These are phyloP conservation scores for Artemia sp. DNA, from an alignment of 2,888 invertebrate species.

Conservation along the genomic window DNA sequence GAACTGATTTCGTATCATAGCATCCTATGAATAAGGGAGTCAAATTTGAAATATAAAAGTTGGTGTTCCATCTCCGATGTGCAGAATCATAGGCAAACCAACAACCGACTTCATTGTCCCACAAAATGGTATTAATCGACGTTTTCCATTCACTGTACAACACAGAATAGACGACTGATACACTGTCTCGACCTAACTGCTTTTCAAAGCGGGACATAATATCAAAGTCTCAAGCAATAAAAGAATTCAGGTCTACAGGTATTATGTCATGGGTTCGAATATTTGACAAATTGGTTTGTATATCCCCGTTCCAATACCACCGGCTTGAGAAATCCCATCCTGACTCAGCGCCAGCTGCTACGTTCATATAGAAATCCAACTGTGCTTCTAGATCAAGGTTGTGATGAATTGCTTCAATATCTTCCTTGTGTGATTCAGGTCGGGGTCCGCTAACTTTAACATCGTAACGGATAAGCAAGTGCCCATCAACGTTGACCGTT, in stretches of 20 bases:
- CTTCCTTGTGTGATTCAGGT: slow-evolving; percentile 61
- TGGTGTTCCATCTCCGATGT: slow-evolving; percentile 26
- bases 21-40: slow-evolving; percentile 56
- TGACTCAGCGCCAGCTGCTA: slow-evolving; percentile 79
- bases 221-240: slow-evolving; percentile 49
- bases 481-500: slow-evolving; percentile 37
- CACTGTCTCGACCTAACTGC: slow-evolving; percentile 36
- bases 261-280: slow-evolving; percentile 49
- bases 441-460: slow-evolving; percentile 61
- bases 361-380: slow-evolving; percentile 52
- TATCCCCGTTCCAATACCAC: slow-evolving; percentile 48
- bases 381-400: slow-evolving; percentile 32
- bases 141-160: slow-evolving; percentile 40
- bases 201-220: slow-evolving; percentile 44
- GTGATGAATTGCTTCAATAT: slow-evolving; percentile 21
- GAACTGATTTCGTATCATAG: slow-evolving; percentile 37
- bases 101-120: slow-evolving; percentile 52
- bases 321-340: slow-evolving; percentile 91
- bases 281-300: slow-evolving; percentile 41
- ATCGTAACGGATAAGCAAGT: slow-evolving; percentile 51
- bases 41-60: slow-evolving; percentile 53
- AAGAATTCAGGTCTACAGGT: slow-evolving; percentile 66
- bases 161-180: slow-evolving; percentile 38
- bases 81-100: slow-evolving; percentile 61
- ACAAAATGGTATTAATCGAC: slow-evolving; percentile 50